A percentile compares a stretch with the other conserved stretches of the same genome.
These are phyloP conservation scores for Frankliniella fusca DNA, from an alignment of 2,888 invertebrate species.

Conservation along the genomic window DNA sequence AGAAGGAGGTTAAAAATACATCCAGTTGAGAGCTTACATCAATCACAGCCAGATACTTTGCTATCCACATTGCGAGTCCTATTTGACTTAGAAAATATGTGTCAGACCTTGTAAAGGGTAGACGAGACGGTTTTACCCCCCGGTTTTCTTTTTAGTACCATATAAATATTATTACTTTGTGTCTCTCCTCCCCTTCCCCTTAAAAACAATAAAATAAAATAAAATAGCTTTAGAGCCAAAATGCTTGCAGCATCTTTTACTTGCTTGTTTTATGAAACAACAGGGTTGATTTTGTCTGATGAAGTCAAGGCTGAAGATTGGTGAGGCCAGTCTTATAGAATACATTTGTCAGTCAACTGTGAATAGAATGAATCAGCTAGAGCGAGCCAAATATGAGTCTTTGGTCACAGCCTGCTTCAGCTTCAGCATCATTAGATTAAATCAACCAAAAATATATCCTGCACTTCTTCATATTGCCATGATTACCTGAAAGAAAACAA, in stretches of 20 bases:
- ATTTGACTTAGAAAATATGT: background rate
- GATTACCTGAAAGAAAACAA: background rate
- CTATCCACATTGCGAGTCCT: background rate
- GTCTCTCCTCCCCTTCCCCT: background rate
- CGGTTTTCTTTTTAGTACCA: background rate
- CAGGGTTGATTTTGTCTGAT: no score
- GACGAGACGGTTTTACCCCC: background rate
- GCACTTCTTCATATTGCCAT: background rate
- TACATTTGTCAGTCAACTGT: background rate
- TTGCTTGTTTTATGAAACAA: no score
- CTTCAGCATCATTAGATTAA: background rate
- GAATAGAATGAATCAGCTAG: background rate
- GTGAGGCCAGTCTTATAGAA: background rate
- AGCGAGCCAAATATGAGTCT: background rate
- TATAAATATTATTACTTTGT: background rate
- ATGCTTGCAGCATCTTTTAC: no score
- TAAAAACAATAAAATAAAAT: background rate
- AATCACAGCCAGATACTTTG: constrained; percentile 24
- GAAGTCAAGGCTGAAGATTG: no score
- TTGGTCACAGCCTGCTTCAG: background rate
- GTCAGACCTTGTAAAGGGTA: background rate
- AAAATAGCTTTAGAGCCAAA: background rate
- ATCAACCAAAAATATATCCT: background rate
- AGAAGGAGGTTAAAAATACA: background rate
- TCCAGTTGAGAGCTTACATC: constrained; percentile 14